A percentile compares a stretch with the other conserved stretches of the same genome.
These are phyloP conservation scores for Columba janthina DNA, from an alignment of 2,113 vertebrate species.

Conservation along the genomic window DNA sequence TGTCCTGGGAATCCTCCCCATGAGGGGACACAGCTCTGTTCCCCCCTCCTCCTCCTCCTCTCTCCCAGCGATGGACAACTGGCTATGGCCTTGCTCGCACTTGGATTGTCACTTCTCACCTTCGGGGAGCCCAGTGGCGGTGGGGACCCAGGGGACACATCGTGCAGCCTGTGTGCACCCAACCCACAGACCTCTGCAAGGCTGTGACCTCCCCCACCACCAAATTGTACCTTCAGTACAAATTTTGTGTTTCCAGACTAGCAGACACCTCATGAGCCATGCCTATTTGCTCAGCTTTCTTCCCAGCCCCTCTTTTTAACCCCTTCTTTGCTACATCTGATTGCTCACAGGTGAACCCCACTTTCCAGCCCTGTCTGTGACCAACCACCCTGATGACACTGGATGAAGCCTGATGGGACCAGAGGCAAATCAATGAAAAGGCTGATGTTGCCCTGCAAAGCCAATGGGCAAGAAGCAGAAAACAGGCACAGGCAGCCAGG, in stretches of 20 bases:
- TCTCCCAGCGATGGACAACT: neutral
- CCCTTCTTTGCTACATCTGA: neutral
- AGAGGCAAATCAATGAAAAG: neutral
- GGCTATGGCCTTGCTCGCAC: accelerated
- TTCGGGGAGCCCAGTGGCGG: neutral
- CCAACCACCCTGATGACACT: neutral
- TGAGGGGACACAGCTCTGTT: neutral
- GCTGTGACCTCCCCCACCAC: neutral
- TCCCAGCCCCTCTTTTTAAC: neutral
- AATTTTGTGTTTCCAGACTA: neutral
- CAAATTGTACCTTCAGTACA: accelerated
- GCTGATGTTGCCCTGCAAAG: neutral
- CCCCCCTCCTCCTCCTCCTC: neutral
- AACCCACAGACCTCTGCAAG: neutral
- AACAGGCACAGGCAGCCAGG: too few species aligned
- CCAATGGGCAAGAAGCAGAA: neutral
- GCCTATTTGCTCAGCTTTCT: too few species aligned
- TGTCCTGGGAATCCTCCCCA: slow-evolving; percentile 8
- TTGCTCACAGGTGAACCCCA: neutral
- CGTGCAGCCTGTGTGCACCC: accelerated
- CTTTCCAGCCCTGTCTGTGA: neutral
- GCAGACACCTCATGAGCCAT: accelerated
- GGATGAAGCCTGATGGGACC: neutral
- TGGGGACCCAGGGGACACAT: too few species aligned
- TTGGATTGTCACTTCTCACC: accelerated